phyloP scores from a whole-genome alignment of 2,888 invertebrate genomes.

The Xanthia togata region DNA sequence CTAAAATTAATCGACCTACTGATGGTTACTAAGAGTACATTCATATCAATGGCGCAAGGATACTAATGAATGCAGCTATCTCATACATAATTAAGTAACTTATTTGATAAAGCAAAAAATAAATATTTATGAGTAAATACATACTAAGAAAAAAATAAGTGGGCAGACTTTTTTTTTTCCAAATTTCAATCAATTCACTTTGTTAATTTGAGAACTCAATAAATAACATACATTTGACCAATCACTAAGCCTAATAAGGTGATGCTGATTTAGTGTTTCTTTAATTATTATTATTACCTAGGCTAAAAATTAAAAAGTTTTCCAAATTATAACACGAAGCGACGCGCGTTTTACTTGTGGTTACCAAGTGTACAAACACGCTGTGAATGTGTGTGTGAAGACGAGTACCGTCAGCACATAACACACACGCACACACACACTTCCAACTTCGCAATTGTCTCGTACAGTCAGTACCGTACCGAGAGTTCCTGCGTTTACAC shows the following conservation, averaged over 20 bases:
- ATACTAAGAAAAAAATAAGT: background rate
- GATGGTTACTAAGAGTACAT: conserved; percentile 51
- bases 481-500: no score
- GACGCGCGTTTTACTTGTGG: no score
- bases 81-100: background rate
- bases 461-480: no score
- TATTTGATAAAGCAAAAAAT: conserved; percentile 2
- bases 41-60: conserved; percentile 3
- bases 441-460: no score
- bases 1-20: conserved; percentile 54
- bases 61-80: conserved; percentile 36
- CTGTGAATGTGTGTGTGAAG: no score
- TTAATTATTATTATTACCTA: background rate
- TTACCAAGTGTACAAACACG: no score
- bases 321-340: background rate
- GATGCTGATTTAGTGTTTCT: background rate
- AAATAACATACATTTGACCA: conserved; percentile 14
- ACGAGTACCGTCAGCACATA: no score
- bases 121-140: conserved; percentile 1
- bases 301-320: background rate
- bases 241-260: conserved; percentile 14
- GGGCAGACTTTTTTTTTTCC: background rate
- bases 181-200: background rate
- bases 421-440: no score
- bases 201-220: conserved; percentile 11